A percentile compares a stretch with the other conserved stretches of the same genome.
Evolutionary conservation across 2,113 vertebrate species (phyloP).

Genomic region (Crotalus helleri): DNA sequence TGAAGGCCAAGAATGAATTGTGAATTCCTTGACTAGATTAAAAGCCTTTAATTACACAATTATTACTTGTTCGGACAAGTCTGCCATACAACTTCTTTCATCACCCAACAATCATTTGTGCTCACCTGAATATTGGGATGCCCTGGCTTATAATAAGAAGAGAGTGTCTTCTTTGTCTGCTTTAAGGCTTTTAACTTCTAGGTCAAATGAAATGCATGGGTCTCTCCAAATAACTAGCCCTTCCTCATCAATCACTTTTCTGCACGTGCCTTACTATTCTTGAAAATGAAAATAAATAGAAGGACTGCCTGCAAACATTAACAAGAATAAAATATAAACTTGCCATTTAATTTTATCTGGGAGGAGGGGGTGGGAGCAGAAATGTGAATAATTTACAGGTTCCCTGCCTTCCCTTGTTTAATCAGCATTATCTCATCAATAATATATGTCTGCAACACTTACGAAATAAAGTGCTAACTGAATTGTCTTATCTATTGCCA

Average conservation of each 20-base stretch:
- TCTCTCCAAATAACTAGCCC: background rate
- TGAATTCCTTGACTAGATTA: constrained; percentile 64
- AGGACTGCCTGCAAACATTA: background rate
- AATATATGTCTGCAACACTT: background rate
- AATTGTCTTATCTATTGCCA: constrained; percentile 14
- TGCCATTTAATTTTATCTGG: background rate
- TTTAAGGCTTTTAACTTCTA: background rate
- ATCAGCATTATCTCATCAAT: constrained; percentile 1
- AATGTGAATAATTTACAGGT: background rate
- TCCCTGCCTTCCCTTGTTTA: background rate
- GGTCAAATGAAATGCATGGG: constrained; percentile 15
- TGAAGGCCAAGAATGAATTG: constrained; percentile 44
- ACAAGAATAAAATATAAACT: background rate
- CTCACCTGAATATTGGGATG: constrained; percentile 57
- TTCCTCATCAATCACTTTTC: background rate
- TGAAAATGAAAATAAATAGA: background rate
- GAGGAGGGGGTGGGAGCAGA: background rate
- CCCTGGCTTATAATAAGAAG: constrained; percentile 38
- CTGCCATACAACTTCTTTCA: constrained; percentile 59
- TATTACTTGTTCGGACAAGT: constrained; percentile 68
- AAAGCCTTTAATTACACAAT: constrained; percentile 64
- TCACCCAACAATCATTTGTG: constrained; percentile 69
- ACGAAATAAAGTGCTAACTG: fast-evolving
- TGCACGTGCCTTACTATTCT: background rate
- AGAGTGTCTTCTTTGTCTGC: constrained; percentile 50